Percentiles rank a stretch among this genome's conserved stretches.
Conservation (phyloP, 2,888 invertebrate species). For the Lepidonotus clava region DNA sequence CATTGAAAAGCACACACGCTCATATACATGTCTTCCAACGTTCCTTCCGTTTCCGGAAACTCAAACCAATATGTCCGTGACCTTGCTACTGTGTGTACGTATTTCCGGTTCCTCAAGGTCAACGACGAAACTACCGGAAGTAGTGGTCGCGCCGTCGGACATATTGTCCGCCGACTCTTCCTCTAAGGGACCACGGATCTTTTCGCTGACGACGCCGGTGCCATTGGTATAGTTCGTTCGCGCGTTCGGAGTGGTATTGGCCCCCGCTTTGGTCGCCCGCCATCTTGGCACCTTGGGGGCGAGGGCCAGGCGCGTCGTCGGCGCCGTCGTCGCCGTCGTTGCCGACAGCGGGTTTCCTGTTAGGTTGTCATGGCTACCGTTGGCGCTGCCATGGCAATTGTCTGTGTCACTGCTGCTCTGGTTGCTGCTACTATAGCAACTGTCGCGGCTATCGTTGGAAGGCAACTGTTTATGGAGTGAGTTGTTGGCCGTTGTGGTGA, state of each 20-base stretch:
- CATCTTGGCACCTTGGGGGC: conserved; percentile 48
- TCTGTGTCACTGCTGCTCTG: conserved; percentile 52
- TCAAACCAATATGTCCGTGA: conserved; percentile 32
- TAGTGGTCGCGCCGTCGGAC: conserved; percentile 13
- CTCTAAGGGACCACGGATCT: conserved; percentile 44
- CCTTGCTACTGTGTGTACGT: conserved; percentile 41
- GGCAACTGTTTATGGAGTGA: conserved; percentile 45
- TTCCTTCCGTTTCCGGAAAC: neutral
- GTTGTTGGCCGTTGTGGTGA: conserved; percentile 17
- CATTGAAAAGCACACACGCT: neutral
- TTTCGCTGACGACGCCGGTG: neutral
- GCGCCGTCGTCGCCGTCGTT: neutral
- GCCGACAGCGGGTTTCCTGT: neutral
- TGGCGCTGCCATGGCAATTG: conserved; percentile 47
- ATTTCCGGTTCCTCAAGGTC: conserved; percentile 49
- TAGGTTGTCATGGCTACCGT: conserved; percentile 52
- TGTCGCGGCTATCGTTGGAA: conserved; percentile 45
- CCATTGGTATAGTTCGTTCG: conserved; percentile 8
- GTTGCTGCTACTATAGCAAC: conserved; percentile 52
- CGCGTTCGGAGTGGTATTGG: neutral
- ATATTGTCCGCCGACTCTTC: conserved; percentile 13
- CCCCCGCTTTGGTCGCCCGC: conserved; percentile 10
- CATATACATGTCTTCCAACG: neutral
- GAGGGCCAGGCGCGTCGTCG: conserved; percentile 36
- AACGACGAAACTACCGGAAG: conserved; percentile 43